Evolutionary conservation across 2,888 invertebrate genomes (phyloP).

Genomic region (Mimumesa dahlbomi): DNA sequence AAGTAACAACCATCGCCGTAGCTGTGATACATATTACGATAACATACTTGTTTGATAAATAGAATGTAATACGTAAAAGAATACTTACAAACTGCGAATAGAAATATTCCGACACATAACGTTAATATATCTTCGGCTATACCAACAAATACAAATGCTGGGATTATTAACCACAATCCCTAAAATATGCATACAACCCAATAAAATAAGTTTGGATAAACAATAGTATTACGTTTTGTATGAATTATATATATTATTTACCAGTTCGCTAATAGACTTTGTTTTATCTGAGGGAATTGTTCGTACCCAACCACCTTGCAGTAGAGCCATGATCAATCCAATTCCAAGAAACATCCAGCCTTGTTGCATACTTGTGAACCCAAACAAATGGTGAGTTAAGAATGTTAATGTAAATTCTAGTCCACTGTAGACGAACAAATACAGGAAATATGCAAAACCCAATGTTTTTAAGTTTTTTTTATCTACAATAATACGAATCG

Average conservation of each 20-base stretch:
- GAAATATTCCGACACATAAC: constrained; percentile 90
- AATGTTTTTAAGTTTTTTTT: constrained; percentile 84
- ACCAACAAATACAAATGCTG: constrained; percentile 92
- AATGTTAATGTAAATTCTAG: constrained; percentile 98
- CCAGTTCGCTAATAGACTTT: constrained; percentile 85
- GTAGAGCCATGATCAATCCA: constrained; percentile 93
- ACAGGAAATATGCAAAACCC: constrained; percentile 92
- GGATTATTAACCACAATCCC: constrained; percentile 92
- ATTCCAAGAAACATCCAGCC: constrained; percentile 98
- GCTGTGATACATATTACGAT: constrained; percentile 83
- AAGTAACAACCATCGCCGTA: constrained; percentile 96
- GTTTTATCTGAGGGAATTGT: constrained; percentile 88
- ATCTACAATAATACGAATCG: constrained; percentile 81
- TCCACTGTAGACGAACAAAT: constrained; percentile 96
- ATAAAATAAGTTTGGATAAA: neutral
- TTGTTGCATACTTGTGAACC: constrained; percentile 96
- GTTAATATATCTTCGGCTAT: constrained; percentile 83
- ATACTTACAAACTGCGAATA: constrained; percentile 94
- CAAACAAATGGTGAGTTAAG: constrained; percentile 94
- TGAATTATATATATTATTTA: constrained; percentile 63
- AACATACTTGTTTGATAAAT: no score
- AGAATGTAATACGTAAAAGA: no score
- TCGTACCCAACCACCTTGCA: constrained; percentile 95
- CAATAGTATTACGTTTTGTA: neutral
- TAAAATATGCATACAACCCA: constrained; percentile 52